Base-by-base conservation (phyloP, 2,888 invertebrate species). In the Campoplex capitator region DNA sequence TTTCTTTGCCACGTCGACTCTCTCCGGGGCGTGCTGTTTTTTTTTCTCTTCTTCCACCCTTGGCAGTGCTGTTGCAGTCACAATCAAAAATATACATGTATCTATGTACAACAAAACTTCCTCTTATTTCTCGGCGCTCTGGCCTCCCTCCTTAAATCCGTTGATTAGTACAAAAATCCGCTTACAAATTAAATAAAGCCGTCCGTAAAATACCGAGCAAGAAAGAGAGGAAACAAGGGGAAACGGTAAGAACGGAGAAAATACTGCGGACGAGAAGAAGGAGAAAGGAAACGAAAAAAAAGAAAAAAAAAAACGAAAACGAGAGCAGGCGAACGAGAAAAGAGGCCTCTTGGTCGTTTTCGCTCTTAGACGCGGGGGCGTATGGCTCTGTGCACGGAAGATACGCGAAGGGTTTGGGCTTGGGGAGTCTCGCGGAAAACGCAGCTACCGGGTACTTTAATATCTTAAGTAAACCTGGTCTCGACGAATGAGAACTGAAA, bases 161-260 rank as follows among this genome's bases (percentile, higher is more conserved):
- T 92, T 94, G 94, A 94, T 94, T 94, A 94, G 93, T 92, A 93
- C 93, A 94, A 94, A 94, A 94, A 94, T 94, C 93, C 93, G 93
- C 92, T 94, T 94, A 93, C 94, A 93, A 94, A 94, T 94, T 94
- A 93, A 94, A 94, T 93, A 92, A 92, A 92, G 90, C 91, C 90
- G 88, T 90, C 90, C 88, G 91, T 88, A 91, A 91, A 91, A 91
- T 92, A 91, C 88, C 91, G 89, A 88, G 90, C 70, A 78, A 82
- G 65, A 38, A 28, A 48, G 45, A 70, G 62, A 77, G 56, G 32
- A 32, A 70, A 58, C 65, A 65, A 81, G 78, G 76, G 75, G 87
- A 67, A 71, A 35, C 51, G 68, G 77, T 65, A 56, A 85, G 58
- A 56, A n/a, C 35, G 73, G 85, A 87, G 84, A 88, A 84, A 86